Percentiles rank a stretch among this genome's conserved stretches.
These are phyloP conservation scores for Ispidina picta DNA, from an alignment of 2,797 vertebrate species.

Conservation along the genomic window DNA sequence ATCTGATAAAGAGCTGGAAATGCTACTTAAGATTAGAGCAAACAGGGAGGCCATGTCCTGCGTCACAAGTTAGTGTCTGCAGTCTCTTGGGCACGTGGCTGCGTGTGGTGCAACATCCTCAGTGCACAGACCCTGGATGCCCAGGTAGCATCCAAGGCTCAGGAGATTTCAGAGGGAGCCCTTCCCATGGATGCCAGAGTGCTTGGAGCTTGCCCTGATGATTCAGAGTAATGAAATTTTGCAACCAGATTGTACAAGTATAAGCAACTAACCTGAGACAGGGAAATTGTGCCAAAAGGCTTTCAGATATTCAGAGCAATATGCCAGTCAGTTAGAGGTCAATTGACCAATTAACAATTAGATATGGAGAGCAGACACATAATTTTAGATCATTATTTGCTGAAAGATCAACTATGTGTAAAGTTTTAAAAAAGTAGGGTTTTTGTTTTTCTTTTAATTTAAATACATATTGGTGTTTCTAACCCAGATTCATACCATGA, in stretches of 20 bases:
- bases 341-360: conserved; percentile 59
- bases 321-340: conserved; percentile 53
- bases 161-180: not conserved
- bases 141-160: not conserved
- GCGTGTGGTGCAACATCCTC: rapidly evolving
- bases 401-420: conserved; percentile 28
- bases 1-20: conserved; percentile 17
- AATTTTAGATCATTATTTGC: conserved; percentile 31
- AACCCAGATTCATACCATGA: not conserved
- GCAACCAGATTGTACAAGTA: conserved; percentile 44
- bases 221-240: conserved; percentile 56
- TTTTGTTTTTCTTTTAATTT: not conserved
- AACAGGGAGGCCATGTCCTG: rapidly evolving
- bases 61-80: not conserved
- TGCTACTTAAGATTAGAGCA: not conserved
- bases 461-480: not conserved
- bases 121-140: not conserved
- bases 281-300: not conserved
- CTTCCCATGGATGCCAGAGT: not conserved
- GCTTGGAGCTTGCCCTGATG: not conserved
- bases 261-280: conserved; percentile 19
- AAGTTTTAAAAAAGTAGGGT: not conserved
- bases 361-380: not conserved
- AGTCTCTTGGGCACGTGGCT: rapidly evolving
- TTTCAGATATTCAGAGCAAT: conserved; percentile 53